Evolutionary conservation across 2,888 invertebrate species (phyloP).

Genomic region (Blastobasis lacticolella): DNA sequence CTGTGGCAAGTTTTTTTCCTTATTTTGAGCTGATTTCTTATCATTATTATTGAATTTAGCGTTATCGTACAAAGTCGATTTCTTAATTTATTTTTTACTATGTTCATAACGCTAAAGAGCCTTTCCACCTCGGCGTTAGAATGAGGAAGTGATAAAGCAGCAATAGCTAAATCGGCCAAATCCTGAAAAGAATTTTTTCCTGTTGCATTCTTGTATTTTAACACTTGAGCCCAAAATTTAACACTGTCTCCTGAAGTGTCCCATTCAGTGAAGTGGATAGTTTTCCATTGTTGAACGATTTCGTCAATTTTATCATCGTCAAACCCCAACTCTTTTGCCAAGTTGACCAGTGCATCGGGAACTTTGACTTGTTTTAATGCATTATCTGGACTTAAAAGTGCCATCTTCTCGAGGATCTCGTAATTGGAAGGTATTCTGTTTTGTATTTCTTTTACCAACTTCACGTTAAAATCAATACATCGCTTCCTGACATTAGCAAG

Average conservation of each 20-base stretch:
- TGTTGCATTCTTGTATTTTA: slow-evolving; percentile 14
- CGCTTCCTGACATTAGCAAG: neutral
- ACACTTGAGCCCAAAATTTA: slow-evolving; percentile 16
- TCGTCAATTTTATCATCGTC: slow-evolving; percentile 5
- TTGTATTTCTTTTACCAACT: slow-evolving; percentile 5
- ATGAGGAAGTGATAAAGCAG: slow-evolving; percentile 9
- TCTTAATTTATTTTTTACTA: slow-evolving; percentile 14
- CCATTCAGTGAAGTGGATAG: slow-evolving; percentile 9
- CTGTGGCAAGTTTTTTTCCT: slow-evolving; percentile 1
- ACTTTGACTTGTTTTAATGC: slow-evolving; percentile 4
- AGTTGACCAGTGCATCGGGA: slow-evolving; percentile 2
- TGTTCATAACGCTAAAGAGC: slow-evolving; percentile 14
- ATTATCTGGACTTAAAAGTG: neutral
- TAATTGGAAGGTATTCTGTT: slow-evolving; percentile 5
- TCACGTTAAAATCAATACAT: neutral
- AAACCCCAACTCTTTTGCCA: slow-evolving; percentile 5
- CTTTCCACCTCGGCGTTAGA: slow-evolving; percentile 15
- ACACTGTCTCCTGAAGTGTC: slow-evolving; percentile 5
- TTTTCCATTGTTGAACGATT: slow-evolving; percentile 8
- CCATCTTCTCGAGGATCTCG: slow-evolving; percentile 1
- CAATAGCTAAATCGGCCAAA: slow-evolving; percentile 12
- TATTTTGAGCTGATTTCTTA: slow-evolving; percentile 8
- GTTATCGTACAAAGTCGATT: too few species aligned
- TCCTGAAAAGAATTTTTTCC: slow-evolving; percentile 14
- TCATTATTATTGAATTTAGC: neutral